These are phyloP conservation scores for Palythoa grandis DNA, from an alignment of 92 coral and sea anemone species.

Conservation along the genomic window DNA sequence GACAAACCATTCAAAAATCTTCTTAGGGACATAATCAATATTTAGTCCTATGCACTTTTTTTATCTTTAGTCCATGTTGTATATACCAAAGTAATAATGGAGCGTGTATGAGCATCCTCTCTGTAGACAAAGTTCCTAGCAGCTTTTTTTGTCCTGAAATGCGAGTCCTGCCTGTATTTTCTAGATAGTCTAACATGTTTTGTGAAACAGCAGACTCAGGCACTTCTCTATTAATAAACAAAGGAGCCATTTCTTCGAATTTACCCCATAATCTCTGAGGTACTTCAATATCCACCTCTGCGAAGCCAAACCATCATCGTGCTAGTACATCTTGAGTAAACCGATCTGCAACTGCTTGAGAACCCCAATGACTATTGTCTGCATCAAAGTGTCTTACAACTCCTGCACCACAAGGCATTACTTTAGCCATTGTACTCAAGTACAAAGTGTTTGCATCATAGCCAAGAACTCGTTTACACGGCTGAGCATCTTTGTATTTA, in stretches of 20 bases:
- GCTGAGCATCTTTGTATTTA: too few relatives aligned
- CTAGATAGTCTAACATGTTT: too few relatives aligned
- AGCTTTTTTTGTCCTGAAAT: slow-evolving; percentile 3
- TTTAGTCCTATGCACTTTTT: background rate
- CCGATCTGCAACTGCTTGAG: too few relatives aligned
- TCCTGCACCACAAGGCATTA: slow-evolving; percentile 31
- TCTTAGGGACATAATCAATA: background rate
- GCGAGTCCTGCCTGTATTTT: too few relatives aligned
- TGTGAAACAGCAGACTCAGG: background rate
- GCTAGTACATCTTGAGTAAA: too few relatives aligned
- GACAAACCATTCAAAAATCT: too few relatives aligned
- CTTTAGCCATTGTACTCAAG: background rate
- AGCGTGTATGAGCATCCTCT: too few relatives aligned
- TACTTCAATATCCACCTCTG: too few relatives aligned
- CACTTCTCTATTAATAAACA: slow-evolving; percentile 7
- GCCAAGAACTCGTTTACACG: too few relatives aligned
- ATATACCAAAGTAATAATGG: too few relatives aligned
- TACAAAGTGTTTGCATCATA: too few relatives aligned
- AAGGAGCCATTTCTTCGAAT: slow-evolving; percentile 3
- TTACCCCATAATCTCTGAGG: background rate
- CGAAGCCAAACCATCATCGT: too few relatives aligned
- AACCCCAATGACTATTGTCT: background rate
- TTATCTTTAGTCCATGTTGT: slow-evolving; percentile 10
- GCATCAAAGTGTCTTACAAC: background rate
- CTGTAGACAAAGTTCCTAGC: background rate